phyloP scores from a whole-genome alignment of 2,797 vertebrate genomes.

The Bradypus variegatus region DNA sequence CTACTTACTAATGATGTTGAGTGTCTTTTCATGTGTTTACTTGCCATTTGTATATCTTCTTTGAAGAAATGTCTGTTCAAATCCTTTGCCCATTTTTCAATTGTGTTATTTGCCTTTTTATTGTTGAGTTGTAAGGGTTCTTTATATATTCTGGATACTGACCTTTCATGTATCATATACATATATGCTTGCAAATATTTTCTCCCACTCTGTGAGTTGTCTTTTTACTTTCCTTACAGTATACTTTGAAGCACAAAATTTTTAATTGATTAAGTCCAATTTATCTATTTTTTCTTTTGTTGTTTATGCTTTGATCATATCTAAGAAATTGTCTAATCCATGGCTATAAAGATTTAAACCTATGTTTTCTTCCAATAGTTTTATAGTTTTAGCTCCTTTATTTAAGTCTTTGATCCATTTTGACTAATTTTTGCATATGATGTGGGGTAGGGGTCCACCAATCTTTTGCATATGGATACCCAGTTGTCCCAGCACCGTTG shows the following conservation, averaged over 20 bases:
- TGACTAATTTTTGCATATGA: no score
- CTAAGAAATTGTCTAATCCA: background rate
- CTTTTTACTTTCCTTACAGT: background rate
- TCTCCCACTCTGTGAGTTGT: background rate
- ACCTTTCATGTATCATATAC: background rate
- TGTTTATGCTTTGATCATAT: background rate
- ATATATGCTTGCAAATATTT: background rate
- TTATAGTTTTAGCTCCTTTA: no score
- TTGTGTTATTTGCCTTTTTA: background rate
- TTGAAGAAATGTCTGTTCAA: background rate
- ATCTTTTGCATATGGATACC: no score
- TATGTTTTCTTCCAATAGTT: background rate
- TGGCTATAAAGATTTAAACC: background rate
- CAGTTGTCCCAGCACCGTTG: no score
- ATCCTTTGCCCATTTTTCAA: background rate
- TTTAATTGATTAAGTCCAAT: background rate
- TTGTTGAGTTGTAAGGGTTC: background rate
- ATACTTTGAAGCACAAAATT: background rate
- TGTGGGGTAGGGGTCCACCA: no score
- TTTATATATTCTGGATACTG: background rate
- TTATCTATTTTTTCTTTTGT: background rate
- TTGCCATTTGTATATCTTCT: no score
- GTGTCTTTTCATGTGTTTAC: no score
- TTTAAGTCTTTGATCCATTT: no score
- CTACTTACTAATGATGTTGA: background rate